Conservation (phyloP, 2,888 invertebrate species). For the Dicranocentrus wangi region DNA sequence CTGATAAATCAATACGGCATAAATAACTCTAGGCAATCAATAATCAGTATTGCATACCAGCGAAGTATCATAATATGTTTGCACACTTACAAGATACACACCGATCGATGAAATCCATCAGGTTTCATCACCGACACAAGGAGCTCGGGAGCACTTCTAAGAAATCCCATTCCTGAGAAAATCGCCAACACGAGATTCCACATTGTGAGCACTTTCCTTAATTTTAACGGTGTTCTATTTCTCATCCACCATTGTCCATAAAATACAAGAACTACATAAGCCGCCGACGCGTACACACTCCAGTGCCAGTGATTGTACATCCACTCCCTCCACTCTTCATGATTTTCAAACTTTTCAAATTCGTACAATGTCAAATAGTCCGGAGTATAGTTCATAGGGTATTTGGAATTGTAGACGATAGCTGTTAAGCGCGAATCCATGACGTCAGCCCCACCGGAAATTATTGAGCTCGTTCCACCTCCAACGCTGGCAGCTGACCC, state of each 20-base stretch:
- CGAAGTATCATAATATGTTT: too few relatives aligned
- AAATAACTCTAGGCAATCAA: too few relatives aligned
- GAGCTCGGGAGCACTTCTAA: constrained; percentile 61
- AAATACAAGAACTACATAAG: constrained; percentile 59
- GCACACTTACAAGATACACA: constrained; percentile 68
- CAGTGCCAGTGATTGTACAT: constrained; percentile 66
- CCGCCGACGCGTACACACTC: constrained; percentile 64
- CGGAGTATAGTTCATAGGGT: constrained; percentile 64
- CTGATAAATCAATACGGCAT: too few relatives aligned
- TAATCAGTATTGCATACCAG: too few relatives aligned
- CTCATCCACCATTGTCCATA: constrained; percentile 47
- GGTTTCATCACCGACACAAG: constrained; percentile 49
- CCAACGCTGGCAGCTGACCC: constrained; percentile 22
- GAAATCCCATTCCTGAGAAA: constrained; percentile 62
- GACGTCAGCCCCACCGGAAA: not conserved
- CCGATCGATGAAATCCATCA: constrained; percentile 65
- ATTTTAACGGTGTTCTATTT: constrained; percentile 47
- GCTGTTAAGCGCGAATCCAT: constrained; percentile 28
- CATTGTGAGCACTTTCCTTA: constrained; percentile 43
- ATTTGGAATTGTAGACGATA: constrained; percentile 57
- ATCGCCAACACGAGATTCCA: constrained; percentile 64
- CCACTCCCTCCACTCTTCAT: constrained; percentile 67
- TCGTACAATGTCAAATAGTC: constrained; percentile 61
- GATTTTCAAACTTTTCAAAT: constrained; percentile 67
- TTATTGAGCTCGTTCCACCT: constrained; percentile 19